Evolutionary conservation across 2,888 invertebrate species (phyloP), one percentile per base, ranked within the genome.

Genomic region (Ectemnius cavifrons): DNA sequence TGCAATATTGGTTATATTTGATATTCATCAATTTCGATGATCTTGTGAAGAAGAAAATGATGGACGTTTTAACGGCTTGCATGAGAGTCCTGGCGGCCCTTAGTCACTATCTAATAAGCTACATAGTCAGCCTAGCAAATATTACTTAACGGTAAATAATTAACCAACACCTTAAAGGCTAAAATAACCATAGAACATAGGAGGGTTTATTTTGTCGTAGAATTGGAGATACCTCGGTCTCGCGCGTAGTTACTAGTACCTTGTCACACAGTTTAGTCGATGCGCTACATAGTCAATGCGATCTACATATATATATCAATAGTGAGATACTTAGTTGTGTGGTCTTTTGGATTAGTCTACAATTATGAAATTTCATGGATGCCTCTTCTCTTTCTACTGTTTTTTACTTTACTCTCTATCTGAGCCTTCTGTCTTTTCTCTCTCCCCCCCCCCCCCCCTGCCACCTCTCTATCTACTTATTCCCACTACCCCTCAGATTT

Each of bases 311-410:
- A 71, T 85, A 71, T 71, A 88, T 88, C 88, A 76, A 89, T 90
- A 90, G 89, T 88, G 84, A 78, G 83, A 88, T 81, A 87, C 83
- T 89, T 91, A 90, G 90, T 90, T 91, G 90, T 91, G 91, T 91
- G 91, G 89, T 90, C 85, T 89, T 88, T 89, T 89, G 74, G 85
- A 89, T 89, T 91, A 90, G 90, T 89, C 86, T 89, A 85, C 89
- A 90, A 91, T 91, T 91, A 91, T 90, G 90, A 91, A 91, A 91
- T 91, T 91, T 91, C 90, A 91, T 91, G 91, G 87, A 90, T 91
- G 90, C 91, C 84, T 85, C 37, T 80, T 82, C 70, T 81, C 75
- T 78, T 62, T 79, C 76, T 75, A 28, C 67, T 69, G 75, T 52
- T 79, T 58, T 80, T 62, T 80, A 14, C 73, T 45, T 66, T 14